Conservation (phyloP, 2,888 invertebrate genomes). For the Hoplodrina ambigua region DNA sequence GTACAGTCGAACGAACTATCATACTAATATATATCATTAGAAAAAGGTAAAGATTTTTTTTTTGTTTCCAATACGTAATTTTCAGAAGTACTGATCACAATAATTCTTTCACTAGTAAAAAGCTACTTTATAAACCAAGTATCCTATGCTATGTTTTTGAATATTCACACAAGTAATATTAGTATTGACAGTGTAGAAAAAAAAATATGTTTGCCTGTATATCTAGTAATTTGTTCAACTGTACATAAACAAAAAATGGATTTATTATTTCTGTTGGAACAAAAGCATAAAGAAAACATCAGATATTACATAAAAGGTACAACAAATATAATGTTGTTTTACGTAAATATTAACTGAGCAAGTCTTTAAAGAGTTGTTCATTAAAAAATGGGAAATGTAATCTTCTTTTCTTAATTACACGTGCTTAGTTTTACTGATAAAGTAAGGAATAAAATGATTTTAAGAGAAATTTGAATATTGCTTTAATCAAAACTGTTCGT, state of each 20-base stretch:
- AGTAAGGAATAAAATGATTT: slow-evolving; percentile 3
- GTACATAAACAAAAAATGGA: background rate
- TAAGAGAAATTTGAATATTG: background rate
- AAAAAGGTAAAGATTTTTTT: too few species aligned
- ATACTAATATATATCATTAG: too few species aligned
- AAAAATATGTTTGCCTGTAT: too few species aligned
- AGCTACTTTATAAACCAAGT: too few species aligned
- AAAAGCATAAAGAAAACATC: background rate
- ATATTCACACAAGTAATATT: too few species aligned
- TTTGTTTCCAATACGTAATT: too few species aligned
- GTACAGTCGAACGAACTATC: background rate
- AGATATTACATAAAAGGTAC: background rate
- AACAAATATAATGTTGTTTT: background rate
- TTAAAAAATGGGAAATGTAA: slow-evolving; percentile 18
- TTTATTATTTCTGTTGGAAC: background rate
- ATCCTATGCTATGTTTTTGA: too few species aligned
- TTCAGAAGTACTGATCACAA: too few species aligned
- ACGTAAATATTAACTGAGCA: slow-evolving; percentile 6
- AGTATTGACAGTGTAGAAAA: too few species aligned
- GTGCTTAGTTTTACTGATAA: background rate
- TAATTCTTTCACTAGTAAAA: too few species aligned
- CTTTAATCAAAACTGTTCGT: background rate
- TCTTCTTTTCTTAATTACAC: slow-evolving; percentile 26
- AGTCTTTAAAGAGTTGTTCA: slow-evolving; percentile 8
- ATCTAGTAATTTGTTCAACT: background rate